Base-by-base conservation (phyloP, 1,140 invertebrate genomes). In the Callitettix versicolor region DNA sequence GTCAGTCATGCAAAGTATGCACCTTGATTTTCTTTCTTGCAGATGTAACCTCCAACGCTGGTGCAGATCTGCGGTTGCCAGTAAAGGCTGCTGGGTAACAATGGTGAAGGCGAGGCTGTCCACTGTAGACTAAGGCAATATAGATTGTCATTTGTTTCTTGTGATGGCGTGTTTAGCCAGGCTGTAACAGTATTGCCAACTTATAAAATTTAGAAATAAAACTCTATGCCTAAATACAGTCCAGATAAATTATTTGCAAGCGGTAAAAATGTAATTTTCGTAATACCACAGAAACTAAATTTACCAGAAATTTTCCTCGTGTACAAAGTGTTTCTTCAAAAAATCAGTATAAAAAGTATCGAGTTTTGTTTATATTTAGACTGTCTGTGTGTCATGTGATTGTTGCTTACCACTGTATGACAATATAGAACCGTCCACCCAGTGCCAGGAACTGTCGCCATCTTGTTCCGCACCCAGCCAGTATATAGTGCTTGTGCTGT, bases 401-500 rank as follows among this genome's bases (percentile, higher is more conserved):
- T n/a, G n/a, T n/a, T 41, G 14, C n/a, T n/a, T 63, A 73, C 71
- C 66, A 54, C 76, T 71, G 61, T 79, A 84, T 5, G 68, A 72
- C 62, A 79, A 71, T 24, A 66, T 65, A 42, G 69, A 75, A 14
- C 75, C 76, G 65, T 84, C 81, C 4, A 73, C 68, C 82, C 83
- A 85, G 49, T 71, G 65, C 63, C 75, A 73, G 42, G 68, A 64
- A 47, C 67, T 62, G 15, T 66, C 66, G 12, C 65, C 63, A 17
- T 67, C 67, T 11, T 73, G 60, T 54, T 67, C 70, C 3, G 71
- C 79, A 58, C 68, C 78, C 17, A 84, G 69, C 84, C 84, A 86
- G 68, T 84, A 85, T 20, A 82, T 70, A 0, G 79, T 71, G 33
- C 77, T 80, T 41, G 80, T 79, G 61, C 76, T 77, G 67, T 83